Conservation (phyloP, 2,888 invertebrate species). For the Agapetus fuscipes region DNA sequence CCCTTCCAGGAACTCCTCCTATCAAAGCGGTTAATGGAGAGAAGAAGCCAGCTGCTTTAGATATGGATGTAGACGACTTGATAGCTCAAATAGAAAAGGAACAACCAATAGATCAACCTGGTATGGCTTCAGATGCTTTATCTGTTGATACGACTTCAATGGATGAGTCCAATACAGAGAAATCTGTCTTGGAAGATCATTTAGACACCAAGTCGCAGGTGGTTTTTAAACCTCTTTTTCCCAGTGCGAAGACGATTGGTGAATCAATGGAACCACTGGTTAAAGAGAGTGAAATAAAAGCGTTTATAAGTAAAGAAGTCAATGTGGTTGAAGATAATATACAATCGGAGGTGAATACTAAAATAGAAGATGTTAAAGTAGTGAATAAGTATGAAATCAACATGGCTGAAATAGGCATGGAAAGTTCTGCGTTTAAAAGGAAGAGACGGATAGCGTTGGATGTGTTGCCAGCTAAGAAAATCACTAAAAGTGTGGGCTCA, state of each 20-base stretch:
- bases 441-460: conserved; percentile 40
- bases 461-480: conserved; percentile 33
- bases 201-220: conserved; percentile 10
- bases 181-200: conserved; percentile 9
- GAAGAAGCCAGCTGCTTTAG: conserved; percentile 13
- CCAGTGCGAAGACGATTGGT: conserved; percentile 8
- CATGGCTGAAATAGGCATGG: conserved; percentile 27
- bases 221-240: conserved; percentile 18
- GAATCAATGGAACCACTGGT: not conserved
- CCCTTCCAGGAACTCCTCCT: not conserved
- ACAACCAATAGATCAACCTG: conserved; percentile 18
- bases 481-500: conserved; percentile 23
- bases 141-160: conserved; percentile 10
- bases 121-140: conserved; percentile 7
- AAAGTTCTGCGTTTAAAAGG: conserved; percentile 27
- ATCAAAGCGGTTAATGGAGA: not conserved
- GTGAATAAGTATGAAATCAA: conserved; percentile 34
- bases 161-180: conserved; percentile 12
- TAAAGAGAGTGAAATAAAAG: not conserved
- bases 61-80: conserved; percentile 20
- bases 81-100: conserved; percentile 21
- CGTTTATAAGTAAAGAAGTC: too few relatives aligned
- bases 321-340: not conserved
- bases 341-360: conserved; percentile 11
- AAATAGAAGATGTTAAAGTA: conserved; percentile 26